Conservation (phyloP, 2,113 vertebrate genomes). For the Ginglymostoma cirratum region DNA sequence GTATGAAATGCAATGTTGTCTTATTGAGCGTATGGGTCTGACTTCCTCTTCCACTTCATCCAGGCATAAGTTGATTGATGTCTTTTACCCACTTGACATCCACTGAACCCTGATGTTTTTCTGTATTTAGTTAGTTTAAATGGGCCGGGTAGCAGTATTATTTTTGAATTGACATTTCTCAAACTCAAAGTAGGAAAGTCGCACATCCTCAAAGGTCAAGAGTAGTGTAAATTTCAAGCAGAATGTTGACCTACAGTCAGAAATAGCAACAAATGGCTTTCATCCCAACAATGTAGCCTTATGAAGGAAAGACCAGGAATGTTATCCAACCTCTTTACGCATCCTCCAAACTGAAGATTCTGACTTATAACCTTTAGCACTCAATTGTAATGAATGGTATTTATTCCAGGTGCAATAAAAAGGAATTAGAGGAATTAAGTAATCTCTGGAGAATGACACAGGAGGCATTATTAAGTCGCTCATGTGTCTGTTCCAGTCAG, state of each 20-base stretch:
- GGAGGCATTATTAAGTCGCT: not conserved
- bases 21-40: not conserved
- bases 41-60: not conserved
- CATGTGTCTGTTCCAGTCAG: not conserved
- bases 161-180: not conserved
- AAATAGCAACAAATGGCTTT: not conserved
- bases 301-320: not conserved
- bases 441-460: not conserved
- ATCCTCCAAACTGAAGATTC: not conserved
- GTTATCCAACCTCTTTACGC: not conserved
- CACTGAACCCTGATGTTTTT: not conserved
- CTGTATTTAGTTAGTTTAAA: not conserved
- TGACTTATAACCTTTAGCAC: not conserved
- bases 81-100: not conserved
- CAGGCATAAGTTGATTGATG: not conserved
- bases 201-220: not conserved
- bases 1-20: not conserved
- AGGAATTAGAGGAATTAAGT: not conserved
- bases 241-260: not conserved
- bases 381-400: not conserved
- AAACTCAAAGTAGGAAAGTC: not conserved
- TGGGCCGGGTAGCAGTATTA: not conserved
- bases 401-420: not conserved
- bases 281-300: not conserved
- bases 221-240: not conserved